phyloP scores from a whole-genome alignment of 2,888 invertebrate genomes.

The Phrixothrix hirtus region DNA sequence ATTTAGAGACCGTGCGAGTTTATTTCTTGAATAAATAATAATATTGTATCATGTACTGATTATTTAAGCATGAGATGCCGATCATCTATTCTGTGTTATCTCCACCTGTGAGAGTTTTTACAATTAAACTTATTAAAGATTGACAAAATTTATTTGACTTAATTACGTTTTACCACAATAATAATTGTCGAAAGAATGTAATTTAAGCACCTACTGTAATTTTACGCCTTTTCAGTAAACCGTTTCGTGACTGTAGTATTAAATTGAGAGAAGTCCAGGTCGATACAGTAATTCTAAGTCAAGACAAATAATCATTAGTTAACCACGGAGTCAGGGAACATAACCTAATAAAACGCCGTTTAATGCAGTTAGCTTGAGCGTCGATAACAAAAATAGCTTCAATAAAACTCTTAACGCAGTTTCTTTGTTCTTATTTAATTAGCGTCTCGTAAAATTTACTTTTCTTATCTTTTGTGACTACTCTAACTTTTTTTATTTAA shows the following conservation, averaged over 20 bases:
- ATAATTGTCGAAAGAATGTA: too few relatives aligned
- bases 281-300: constrained; percentile 33
- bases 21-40: too few relatives aligned
- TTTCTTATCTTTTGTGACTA: background rate
- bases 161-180: too few relatives aligned
- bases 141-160: too few relatives aligned
- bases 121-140: too few relatives aligned
- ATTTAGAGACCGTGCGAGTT: too few relatives aligned
- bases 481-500: background rate
- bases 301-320: constrained; percentile 37
- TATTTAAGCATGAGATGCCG: too few relatives aligned
- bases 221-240: background rate
- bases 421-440: constrained; percentile 32
- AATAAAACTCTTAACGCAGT: constrained; percentile 42
- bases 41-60: too few relatives aligned
- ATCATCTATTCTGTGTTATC: too few relatives aligned
- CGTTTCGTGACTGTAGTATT: constrained; percentile 12
- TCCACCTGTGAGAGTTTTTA: too few relatives aligned
- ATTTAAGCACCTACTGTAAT: too few relatives aligned
- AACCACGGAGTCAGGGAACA: constrained; percentile 27
- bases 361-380: constrained; percentile 39
- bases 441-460: too few relatives aligned
- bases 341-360: constrained; percentile 37
- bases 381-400: constrained; percentile 48
- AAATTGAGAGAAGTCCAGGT: constrained; percentile 12